These are phyloP conservation scores for Burhinus bistriatus DNA, from an alignment of 2,113 vertebrate species.

Conservation along the genomic window DNA sequence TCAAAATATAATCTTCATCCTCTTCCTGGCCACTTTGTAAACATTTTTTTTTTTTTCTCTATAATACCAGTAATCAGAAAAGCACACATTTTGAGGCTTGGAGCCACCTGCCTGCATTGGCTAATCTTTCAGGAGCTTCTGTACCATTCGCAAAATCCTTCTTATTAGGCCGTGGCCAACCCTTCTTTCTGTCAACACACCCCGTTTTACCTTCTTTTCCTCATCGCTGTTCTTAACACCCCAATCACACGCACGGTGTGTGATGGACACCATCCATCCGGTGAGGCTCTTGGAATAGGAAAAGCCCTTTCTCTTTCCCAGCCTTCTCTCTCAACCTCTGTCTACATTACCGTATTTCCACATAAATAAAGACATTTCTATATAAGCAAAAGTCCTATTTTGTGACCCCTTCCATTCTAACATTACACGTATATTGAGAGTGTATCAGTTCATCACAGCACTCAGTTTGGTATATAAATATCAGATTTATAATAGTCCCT, in stretches of 20 bases:
- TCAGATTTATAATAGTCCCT: not conserved
- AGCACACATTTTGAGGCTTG: conserved; percentile 28
- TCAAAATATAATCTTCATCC: conserved; percentile 4
- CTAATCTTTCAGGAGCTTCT: conserved; percentile 1
- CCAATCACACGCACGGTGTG: rapidly evolving
- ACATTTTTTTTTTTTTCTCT: not conserved
- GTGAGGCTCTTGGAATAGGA: not conserved
- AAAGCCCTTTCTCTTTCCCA: not conserved
- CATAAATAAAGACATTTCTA: not conserved
- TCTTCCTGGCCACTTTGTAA: not conserved
- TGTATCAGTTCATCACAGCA: not conserved
- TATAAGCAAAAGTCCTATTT: not conserved
- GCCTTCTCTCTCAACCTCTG: not conserved
- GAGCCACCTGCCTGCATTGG: conserved; percentile 1
- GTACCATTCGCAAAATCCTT: not conserved
- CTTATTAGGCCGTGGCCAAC: not conserved
- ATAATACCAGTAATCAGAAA: conserved; percentile 32
- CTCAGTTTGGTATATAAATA: not conserved
- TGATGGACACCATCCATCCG: not conserved
- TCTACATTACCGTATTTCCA: not conserved
- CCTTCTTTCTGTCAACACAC: not conserved
- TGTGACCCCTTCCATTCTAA: not conserved
- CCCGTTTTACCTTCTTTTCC: not conserved
- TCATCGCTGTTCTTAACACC: not conserved
- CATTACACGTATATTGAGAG: not conserved